phyloP scores from a whole-genome alignment of 2,797 vertebrate species.

The Dallia pectoralis region DNA sequence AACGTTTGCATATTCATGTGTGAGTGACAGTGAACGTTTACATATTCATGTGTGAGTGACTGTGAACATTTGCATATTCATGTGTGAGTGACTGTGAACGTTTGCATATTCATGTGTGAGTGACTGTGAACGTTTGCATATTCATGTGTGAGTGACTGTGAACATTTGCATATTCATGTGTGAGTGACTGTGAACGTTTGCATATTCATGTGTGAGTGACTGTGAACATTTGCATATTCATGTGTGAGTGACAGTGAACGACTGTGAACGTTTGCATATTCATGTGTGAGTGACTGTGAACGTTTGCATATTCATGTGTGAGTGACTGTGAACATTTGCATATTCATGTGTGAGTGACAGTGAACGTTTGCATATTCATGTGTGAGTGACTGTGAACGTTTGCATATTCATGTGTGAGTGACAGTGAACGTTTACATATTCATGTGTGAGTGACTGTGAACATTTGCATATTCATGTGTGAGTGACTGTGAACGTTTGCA shows the following conservation, averaged over 20 bases:
- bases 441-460: neutral
- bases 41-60: too few relatives aligned
- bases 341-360: neutral
- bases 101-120: slow-evolving; percentile 1
- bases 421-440: neutral
- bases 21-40: too few relatives aligned
- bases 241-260: neutral
- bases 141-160: neutral
- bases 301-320: too few relatives aligned
- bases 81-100: neutral
- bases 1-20: neutral
- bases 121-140: too few relatives aligned
- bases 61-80: neutral
- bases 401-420: too few relatives aligned
- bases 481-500: too few relatives aligned
- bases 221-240: neutral
- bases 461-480: neutral
- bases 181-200: neutral
- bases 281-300: neutral
- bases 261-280: slow-evolving; percentile 5
- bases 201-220: neutral
- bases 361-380: neutral
- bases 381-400: too few relatives aligned
- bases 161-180: neutral
- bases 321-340: neutral